Evolutionary conservation across 2,113 vertebrate genomes (phyloP), one percentile per base, ranked within the genome.

Genomic region (Leptocoma aspasia): DNA sequence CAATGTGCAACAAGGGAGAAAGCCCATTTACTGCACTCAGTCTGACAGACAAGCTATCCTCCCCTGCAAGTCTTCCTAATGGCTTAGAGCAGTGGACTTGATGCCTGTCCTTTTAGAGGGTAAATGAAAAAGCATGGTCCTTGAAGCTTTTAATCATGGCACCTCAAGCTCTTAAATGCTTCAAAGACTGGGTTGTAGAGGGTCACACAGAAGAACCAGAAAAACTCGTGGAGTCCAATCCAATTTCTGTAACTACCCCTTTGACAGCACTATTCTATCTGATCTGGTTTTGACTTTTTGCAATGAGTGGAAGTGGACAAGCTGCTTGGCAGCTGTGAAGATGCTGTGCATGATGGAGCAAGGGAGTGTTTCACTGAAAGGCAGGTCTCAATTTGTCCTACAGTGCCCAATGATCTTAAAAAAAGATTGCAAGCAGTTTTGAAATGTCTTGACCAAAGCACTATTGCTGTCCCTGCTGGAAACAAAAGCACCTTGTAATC

Each of bases 401-500:
- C 33, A 68, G 79, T 22, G 28, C 59, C 54, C 50, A 9, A 53
- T 63, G 65, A 88, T 86, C 82, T 88, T 47, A 85, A 27, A 82
- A 89, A 69, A 44, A 10, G 54, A 92, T 42, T 88, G 60, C 69
- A 80, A 71, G 71, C 26, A 76, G 72, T 94, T 96, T 81, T 88
- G 56, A 96, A 94, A 90, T 50, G 31, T 20, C 44, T 70, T 68
- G 61, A 87, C 87, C 79, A 73, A 92, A 92, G 61, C 41, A 80
- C 44, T 65, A 53, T 47, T 60, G 49, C 94, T 86, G 63, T 82
- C 87, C 50, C 85, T 91, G 78, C 44, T 91, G 86, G 78, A 94
- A 96, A 90, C 71, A 96, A 97, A 92, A 69, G 47, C 68, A 86
- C 47, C 68, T 80, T 91, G 44, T 80, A 94, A 92, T 95, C 78